phyloP scores from a whole-genome alignment of 2,113 vertebrate species.

The Argyrosomus japonicus region DNA sequence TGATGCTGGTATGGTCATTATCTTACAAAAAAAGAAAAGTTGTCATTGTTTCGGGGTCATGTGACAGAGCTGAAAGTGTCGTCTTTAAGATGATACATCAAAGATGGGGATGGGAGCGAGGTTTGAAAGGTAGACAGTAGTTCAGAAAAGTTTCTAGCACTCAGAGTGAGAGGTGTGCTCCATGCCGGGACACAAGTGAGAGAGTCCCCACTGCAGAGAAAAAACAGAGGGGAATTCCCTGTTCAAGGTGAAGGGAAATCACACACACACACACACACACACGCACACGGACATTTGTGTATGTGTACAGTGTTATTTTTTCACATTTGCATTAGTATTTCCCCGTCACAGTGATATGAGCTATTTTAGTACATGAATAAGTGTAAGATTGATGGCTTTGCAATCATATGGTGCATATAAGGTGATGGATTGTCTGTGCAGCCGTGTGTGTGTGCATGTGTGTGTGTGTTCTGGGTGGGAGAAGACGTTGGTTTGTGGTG shows the following conservation, averaged over 20 bases:
- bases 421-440: slow-evolving; percentile 17
- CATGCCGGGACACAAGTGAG: slow-evolving; percentile 28
- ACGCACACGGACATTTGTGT: slow-evolving; percentile 10
- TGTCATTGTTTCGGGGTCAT: background rate
- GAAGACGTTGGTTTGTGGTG: slow-evolving; percentile 70
- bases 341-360: slow-evolving; percentile 12
- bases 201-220: slow-evolving; percentile 37
- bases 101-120: slow-evolving; percentile 17
- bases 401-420: slow-evolving; percentile 19
- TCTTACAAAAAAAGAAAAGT: too few relatives aligned
- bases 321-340: slow-evolving; percentile 28
- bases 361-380: background rate
- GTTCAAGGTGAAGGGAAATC: slow-evolving; percentile 67
- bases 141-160: slow-evolving; percentile 61
- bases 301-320: slow-evolving; percentile 26
- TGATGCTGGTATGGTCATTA: background rate
- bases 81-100: background rate
- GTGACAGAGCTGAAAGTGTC: background rate
- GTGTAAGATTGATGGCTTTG: slow-evolving; percentile 1
- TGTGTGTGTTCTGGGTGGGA: slow-evolving; percentile 54
- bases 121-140: slow-evolving; percentile 23
- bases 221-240: slow-evolving; percentile 71
- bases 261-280: slow-evolving; percentile 52
- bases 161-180: slow-evolving; percentile 48
- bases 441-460: slow-evolving; percentile 25